Percentiles rank a stretch among this genome's conserved stretches.
Evolutionary conservation across 1,140 invertebrate species (phyloP).

Genomic region (Cydia fagiglandana): DNA sequence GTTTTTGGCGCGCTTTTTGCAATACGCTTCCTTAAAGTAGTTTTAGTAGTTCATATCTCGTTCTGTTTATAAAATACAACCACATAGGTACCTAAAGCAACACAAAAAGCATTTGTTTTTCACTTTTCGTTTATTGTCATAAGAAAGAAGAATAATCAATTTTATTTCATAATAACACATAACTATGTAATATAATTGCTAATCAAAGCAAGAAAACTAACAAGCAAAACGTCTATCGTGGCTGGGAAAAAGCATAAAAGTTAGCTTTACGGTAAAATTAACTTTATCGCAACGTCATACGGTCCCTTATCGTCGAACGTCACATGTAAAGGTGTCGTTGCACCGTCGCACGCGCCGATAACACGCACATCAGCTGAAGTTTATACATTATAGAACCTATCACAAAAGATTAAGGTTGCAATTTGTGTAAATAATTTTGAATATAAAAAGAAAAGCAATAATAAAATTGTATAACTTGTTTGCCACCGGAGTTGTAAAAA

Average conservation of each 20-base stretch:
- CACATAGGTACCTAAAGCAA: too few relatives aligned
- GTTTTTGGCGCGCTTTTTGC: too few relatives aligned
- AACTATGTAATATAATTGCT: too few relatives aligned
- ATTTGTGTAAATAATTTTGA: background rate
- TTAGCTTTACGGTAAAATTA: background rate
- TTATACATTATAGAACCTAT: background rate
- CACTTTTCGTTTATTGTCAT: too few relatives aligned
- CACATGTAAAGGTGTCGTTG: background rate
- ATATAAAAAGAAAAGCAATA: background rate
- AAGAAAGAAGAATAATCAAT: too few relatives aligned
- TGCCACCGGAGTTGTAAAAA: background rate
- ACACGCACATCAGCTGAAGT: background rate
- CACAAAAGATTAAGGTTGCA: background rate
- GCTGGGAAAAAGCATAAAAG: background rate
- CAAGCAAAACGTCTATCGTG: background rate
- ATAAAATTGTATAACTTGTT: background rate
- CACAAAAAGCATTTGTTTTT: too few relatives aligned
- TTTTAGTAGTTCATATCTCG: too few relatives aligned
- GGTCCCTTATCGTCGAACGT: background rate
- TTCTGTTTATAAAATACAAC: too few relatives aligned
- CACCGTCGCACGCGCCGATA: constrained; percentile 14
- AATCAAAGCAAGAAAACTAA: background rate
- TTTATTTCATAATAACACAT: too few relatives aligned
- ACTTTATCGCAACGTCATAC: background rate
- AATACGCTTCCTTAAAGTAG: too few relatives aligned